Percentiles rank a stretch among this genome's conserved stretches.
These are phyloP conservation scores for Neostethus bicornis DNA, from an alignment of 2,797 vertebrate genomes.

Conservation along the genomic window DNA sequence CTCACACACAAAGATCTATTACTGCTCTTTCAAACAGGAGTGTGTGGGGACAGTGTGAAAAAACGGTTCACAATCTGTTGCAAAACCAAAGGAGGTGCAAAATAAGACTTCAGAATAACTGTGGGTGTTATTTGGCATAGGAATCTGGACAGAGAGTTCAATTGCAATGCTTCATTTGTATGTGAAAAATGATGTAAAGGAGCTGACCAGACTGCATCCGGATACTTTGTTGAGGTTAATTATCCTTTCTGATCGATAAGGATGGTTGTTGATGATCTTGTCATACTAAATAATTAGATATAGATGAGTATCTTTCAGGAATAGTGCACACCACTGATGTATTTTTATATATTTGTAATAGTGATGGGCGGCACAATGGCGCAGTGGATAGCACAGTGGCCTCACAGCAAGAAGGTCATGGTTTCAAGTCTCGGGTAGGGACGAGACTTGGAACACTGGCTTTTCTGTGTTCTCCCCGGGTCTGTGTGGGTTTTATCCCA, in stretches of 20 bases:
- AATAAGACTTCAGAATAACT: conserved; percentile 64
- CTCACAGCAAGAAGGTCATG: too few species aligned
- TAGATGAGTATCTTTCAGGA: neutral
- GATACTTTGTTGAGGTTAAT: conserved; percentile 1
- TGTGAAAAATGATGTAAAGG: conserved; percentile 1
- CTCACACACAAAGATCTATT: conserved; percentile 59
- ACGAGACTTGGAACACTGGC: too few species aligned
- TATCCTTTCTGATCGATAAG: neutral
- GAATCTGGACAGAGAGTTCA: conserved; percentile 19
- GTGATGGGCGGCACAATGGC: too few species aligned
- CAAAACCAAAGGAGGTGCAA: conserved; percentile 64
- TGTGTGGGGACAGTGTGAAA: conserved; percentile 72
- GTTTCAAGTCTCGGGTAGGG: too few species aligned
- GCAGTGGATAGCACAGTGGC: too few species aligned
- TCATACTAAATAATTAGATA: neutral
- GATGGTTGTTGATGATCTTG: neutral
- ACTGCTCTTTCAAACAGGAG: conserved; percentile 51
- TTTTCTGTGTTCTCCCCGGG: too few species aligned
- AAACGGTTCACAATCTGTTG: conserved; percentile 68
- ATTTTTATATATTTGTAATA: neutral
- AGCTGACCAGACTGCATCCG: neutral
- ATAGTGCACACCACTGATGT: neutral
- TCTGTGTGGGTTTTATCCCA: too few species aligned
- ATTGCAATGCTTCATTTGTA: conserved; percentile 9
- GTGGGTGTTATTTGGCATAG: conserved; percentile 48